phyloP scores from a whole-genome alignment of 2,888 invertebrate genomes.

The Thumatha senex region DNA sequence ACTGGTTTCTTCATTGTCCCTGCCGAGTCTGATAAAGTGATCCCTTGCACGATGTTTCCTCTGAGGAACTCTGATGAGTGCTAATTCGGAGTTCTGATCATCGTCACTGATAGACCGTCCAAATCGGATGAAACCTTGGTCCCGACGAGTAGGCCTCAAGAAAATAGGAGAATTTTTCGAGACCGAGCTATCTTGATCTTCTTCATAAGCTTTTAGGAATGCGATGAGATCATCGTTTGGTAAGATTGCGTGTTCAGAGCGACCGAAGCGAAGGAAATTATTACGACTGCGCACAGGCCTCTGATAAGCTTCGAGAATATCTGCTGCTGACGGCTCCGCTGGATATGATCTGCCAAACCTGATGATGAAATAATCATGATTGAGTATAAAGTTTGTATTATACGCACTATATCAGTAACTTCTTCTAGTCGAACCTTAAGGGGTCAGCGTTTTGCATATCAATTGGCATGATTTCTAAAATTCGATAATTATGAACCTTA shows the following conservation, averaged over 20 bases:
- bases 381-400: too few relatives aligned
- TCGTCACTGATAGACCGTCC: conserved; percentile 67
- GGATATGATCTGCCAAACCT: conserved; percentile 77
- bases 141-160: conserved; percentile 64
- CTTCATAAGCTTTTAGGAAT: conserved; percentile 65
- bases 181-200: conserved; percentile 59
- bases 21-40: conserved; percentile 72
- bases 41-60: conserved; percentile 71
- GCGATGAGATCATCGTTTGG: conserved; percentile 67
- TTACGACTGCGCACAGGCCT: conserved; percentile 62
- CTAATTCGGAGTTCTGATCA: conserved; percentile 53
- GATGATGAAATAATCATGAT: conserved; percentile 11
- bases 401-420: too few relatives aligned
- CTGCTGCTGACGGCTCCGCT: conserved; percentile 67
- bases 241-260: conserved; percentile 63
- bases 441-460: too few relatives aligned
- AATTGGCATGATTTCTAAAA: too few relatives aligned
- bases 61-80: conserved; percentile 59
- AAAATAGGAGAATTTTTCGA: conserved; percentile 65
- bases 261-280: conserved; percentile 73
- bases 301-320: conserved; percentile 62
- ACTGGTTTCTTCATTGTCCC: conserved; percentile 67
- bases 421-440: too few relatives aligned
- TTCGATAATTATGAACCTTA: too few relatives aligned
- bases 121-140: conserved; percentile 77